These are phyloP conservation scores for Dendrolimus punctatus DNA, from an alignment of 1,140 invertebrate species.

Conservation along the genomic window DNA sequence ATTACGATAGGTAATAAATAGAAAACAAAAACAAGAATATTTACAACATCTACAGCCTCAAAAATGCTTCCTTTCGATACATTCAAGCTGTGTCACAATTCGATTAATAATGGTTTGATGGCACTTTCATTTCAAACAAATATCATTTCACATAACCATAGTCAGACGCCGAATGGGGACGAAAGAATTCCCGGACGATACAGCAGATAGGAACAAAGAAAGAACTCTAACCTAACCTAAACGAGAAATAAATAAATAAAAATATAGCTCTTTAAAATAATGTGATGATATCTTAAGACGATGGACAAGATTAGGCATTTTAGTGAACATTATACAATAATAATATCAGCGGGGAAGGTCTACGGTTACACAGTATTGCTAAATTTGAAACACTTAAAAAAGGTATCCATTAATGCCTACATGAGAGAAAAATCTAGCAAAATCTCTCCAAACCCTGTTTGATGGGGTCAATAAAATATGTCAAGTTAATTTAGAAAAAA, in stretches of 20 bases:
- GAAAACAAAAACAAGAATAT: slow-evolving; percentile 42
- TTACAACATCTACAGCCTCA: slow-evolving; percentile 54
- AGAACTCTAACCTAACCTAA: slow-evolving; percentile 34
- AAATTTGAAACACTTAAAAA: too few relatives aligned
- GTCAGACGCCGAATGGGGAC: slow-evolving; percentile 2
- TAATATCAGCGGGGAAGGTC: slow-evolving; percentile 20
- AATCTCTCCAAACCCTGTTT: too few relatives aligned
- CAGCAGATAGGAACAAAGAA: slow-evolving; percentile 55
- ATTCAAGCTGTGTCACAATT: slow-evolving; percentile 8
- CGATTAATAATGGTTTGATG: slow-evolving; percentile 25
- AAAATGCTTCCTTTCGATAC: slow-evolving; percentile 26
- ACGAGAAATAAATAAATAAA: slow-evolving; percentile 60
- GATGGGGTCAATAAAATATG: too few relatives aligned
- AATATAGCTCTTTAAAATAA: slow-evolving; percentile 50
- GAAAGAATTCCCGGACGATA: not conserved
- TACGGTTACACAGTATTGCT: not conserved
- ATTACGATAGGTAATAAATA: slow-evolving; percentile 57
- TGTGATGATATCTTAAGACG: slow-evolving; percentile 61
- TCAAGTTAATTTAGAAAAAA: too few relatives aligned
- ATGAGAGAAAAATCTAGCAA: too few relatives aligned
- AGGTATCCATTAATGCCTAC: too few relatives aligned
- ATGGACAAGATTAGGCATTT: slow-evolving; percentile 65
- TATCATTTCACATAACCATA: slow-evolving; percentile 3
- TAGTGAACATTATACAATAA: slow-evolving; percentile 43
- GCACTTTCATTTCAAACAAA: slow-evolving; percentile 31